A percentile compares a stretch with the other conserved stretches of the same genome.
phyloP scores from a whole-genome alignment of 2,113 vertebrate species.

The Rhineura floridana region DNA sequence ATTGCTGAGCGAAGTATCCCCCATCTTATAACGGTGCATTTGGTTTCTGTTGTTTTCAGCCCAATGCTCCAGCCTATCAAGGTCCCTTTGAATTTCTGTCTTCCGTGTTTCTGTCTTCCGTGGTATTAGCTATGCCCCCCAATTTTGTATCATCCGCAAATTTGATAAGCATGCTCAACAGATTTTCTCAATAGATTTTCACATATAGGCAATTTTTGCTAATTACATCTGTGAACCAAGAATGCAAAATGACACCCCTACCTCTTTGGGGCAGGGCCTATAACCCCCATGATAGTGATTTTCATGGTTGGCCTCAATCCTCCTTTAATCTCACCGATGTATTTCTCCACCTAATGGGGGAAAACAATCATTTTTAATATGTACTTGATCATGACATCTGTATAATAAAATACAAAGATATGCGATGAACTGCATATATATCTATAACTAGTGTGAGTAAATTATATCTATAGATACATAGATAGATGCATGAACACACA shows the following conservation, averaged over 20 bases:
- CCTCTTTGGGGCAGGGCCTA: slow-evolving; percentile 71
- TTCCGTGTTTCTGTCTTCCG: too few species aligned
- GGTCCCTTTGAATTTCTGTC: too few species aligned
- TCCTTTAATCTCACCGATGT: slow-evolving; percentile 74
- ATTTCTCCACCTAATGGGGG: slow-evolving; percentile 64
- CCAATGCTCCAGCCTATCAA: too few species aligned
- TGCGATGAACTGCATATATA: background rate
- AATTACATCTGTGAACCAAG: background rate
- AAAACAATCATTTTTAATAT: slow-evolving; percentile 1
- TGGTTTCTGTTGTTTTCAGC: too few species aligned
- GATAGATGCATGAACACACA: background rate
- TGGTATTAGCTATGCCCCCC: too few species aligned
- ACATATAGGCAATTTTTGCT: background rate
- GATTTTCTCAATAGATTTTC: background rate
- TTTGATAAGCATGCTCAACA: too few species aligned
- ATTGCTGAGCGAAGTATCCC: too few species aligned
- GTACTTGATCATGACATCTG: background rate
- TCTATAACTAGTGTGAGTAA: too few species aligned
- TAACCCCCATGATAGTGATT: slow-evolving; percentile 70
- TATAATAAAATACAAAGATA: background rate
- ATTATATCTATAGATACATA: too few species aligned
- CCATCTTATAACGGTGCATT: too few species aligned
- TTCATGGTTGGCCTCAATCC: slow-evolving; percentile 76
- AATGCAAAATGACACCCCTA: slow-evolving; percentile 37
- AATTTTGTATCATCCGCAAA: too few species aligned